Percentiles rank a stretch among this genome's conserved stretches.
Evolutionary conservation across 2,113 vertebrate species (phyloP).

Genomic region (Tenrec ecaudatus): DNA sequence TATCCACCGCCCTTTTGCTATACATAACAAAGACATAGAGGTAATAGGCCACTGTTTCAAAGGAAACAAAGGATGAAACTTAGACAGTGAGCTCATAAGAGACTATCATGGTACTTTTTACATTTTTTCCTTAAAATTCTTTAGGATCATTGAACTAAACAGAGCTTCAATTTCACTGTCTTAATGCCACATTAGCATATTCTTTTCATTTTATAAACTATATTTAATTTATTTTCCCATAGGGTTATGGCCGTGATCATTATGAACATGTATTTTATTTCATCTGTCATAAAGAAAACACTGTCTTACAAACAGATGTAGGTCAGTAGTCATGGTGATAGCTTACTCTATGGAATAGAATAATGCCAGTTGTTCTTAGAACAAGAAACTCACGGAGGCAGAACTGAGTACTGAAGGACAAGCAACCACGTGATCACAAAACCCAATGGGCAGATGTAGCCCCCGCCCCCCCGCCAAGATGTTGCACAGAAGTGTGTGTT

Average conservation of each 20-base stretch:
- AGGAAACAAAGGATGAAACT: slow-evolving; percentile 45
- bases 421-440: background rate
- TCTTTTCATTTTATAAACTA: slow-evolving; percentile 72
- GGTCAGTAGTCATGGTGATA: slow-evolving; percentile 65
- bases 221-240: slow-evolving; percentile 70
- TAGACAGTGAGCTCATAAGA: slow-evolving; percentile 19
- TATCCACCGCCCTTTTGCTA: background rate
- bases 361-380: slow-evolving; percentile 42
- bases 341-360: slow-evolving; percentile 8
- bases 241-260: slow-evolving; percentile 68
- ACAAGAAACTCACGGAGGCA: slow-evolving; percentile 36
- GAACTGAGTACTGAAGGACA: slow-evolving; percentile 8
- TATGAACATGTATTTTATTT: slow-evolving; percentile 64
- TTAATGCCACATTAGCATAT: slow-evolving; percentile 83
- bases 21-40: background rate
- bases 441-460: background rate
- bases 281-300: slow-evolving; percentile 62
- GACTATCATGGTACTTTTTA: slow-evolving; percentile 23
- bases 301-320: slow-evolving; percentile 61
- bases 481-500: background rate
- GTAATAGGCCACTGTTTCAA: background rate
- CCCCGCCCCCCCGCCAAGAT: background rate
- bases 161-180: slow-evolving; percentile 26
- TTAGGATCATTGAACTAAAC: slow-evolving; percentile 61
- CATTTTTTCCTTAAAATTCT: slow-evolving; percentile 50